Percentiles rank a stretch among this genome's conserved stretches.
These are phyloP conservation scores for Xestia rhomboidea DNA, from an alignment of 2,888 invertebrate species.

Conservation along the genomic window DNA sequence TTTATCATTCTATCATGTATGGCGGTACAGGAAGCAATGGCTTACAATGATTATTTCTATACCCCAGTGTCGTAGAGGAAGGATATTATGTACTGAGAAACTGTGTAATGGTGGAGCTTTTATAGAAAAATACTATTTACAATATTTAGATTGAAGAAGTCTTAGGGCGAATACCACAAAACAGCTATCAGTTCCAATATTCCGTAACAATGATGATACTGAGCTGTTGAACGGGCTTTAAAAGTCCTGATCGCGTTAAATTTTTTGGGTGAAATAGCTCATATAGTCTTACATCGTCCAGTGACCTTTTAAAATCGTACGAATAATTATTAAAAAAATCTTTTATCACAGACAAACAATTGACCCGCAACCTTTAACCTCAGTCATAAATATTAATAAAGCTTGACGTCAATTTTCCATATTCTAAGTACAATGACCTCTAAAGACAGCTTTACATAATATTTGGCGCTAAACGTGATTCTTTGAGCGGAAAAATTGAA, in stretches of 20 bases:
- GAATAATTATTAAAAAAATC: not conserved
- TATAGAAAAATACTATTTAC: not conserved
- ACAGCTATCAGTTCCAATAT: not conserved
- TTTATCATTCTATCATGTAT: constrained; percentile 46
- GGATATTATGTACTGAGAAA: constrained; percentile 46
- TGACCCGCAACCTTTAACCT: constrained; percentile 40
- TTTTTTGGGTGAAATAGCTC: not conserved
- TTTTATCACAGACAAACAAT: constrained; percentile 31
- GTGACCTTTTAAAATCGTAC: constrained; percentile 5
- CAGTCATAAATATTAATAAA: constrained; percentile 37
- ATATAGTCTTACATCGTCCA: not conserved
- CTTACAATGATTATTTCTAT: constrained; percentile 54
- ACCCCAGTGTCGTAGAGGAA: constrained; percentile 55
- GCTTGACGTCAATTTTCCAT: constrained; percentile 22
- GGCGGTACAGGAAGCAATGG: constrained; percentile 53
- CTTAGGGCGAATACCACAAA: not conserved
- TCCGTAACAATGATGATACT: not conserved
- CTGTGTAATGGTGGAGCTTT: not conserved
- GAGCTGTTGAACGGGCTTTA: not conserved
- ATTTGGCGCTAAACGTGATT: constrained; percentile 54
- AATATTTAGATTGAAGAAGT: not conserved
- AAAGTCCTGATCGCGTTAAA: not conserved
- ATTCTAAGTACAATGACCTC: constrained; percentile 66
- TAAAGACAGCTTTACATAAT: constrained; percentile 54
- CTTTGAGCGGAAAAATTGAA: constrained; percentile 56